Evolutionary conservation across 2,797 vertebrate species (phyloP), one percentile per base, ranked within the genome.

Genomic region (Hoplostethus mediterraneus): DNA sequence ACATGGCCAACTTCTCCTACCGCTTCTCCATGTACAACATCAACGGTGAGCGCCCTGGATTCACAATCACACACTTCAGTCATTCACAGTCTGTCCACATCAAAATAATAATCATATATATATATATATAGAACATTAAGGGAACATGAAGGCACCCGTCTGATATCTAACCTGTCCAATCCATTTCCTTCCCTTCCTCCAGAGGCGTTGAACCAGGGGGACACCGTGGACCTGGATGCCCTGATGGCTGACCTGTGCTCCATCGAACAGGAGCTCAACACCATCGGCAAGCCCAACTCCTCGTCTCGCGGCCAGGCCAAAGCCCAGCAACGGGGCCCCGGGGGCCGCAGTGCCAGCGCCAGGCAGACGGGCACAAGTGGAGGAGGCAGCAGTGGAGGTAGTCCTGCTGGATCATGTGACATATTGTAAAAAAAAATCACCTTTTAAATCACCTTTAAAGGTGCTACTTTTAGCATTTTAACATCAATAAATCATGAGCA

Each of bases 1-100:
- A 98, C 91, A 97, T 99, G 89, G 98, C 98, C 77, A 99, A 98
- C 92, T 99, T 99, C 94, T 98, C 97, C 30, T 99, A 99, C 83
- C 96, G 98, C 54, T 99, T 99, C 93, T 99, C 98, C 21, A 97
- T 99, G 95, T 99, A 99, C 86, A 99, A 99, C 91, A 95, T 99
- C 76, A 99, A 99, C 79, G 98, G 98, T 99, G 92, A 94, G 95
- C 77, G 8, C 10, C 55, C 28, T 17, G 11, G 21, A 12, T 30
- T 5, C 16, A 12, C 56, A 58, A 14, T 12, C 33, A 58, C 40
- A 6, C 8, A 28, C 62, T 8, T 45, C 5, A 33, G 31, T 51
- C 7, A 14, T 16, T 31, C 11, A 12, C 42, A 1, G 28, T 17
- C 28, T 16, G 17, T 58, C 30, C n/a, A 30, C 10, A 56, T 53